Percentiles rank a stretch among this genome's conserved stretches.
Conservation (phyloP, 2,888 invertebrate genomes). For the Laothoe populi region DNA sequence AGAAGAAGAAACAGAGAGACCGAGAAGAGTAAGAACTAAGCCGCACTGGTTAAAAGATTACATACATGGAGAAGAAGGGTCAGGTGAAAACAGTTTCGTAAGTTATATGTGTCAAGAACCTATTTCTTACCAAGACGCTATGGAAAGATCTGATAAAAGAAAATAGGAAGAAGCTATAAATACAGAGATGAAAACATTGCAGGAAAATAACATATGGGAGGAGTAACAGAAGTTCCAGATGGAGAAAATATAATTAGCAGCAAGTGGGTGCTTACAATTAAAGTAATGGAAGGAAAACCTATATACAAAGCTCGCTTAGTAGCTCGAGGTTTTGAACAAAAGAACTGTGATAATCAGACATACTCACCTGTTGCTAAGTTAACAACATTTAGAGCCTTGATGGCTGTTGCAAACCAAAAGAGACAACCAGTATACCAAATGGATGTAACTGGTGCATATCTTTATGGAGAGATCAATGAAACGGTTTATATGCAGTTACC, state of each 20-base stretch:
- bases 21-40: not conserved
- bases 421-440: not conserved
- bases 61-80: not conserved
- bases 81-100: not conserved
- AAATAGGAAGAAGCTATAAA: too few species aligned
- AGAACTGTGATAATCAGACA: not conserved
- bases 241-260: constrained; percentile 5
- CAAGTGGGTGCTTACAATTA: not conserved
- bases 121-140: constrained; percentile 25
- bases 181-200: not conserved
- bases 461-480: too few species aligned
- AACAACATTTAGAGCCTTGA: not conserved
- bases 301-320: not conserved
- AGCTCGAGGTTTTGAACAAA: not conserved
- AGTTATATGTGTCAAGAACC: too few species aligned
- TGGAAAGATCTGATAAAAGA: constrained; percentile 22
- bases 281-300: not conserved
- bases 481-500: too few species aligned
- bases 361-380: constrained; percentile 2
- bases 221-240: constrained; percentile 1
- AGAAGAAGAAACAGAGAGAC: not conserved
- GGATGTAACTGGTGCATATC: too few species aligned
- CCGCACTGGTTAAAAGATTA: not conserved
- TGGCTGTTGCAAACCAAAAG: not conserved
- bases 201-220: constrained; percentile 5